These are phyloP conservation scores for Sipunculus nudus DNA, from an alignment of 2,888 invertebrate genomes.

Conservation along the genomic window DNA sequence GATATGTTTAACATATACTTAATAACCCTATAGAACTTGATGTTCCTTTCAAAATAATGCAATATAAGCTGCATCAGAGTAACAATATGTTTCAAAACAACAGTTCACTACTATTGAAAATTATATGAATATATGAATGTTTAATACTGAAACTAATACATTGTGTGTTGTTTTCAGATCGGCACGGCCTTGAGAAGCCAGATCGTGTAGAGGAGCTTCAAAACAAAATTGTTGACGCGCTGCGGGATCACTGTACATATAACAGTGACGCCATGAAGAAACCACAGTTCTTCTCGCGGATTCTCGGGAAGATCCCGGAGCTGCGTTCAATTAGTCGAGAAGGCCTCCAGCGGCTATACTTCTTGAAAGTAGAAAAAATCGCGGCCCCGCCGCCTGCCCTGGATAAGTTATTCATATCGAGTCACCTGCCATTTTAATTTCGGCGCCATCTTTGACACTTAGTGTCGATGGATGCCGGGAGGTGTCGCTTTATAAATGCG, in stretches of 20 bases:
- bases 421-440: constrained; percentile 83
- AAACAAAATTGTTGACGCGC: constrained; percentile 94
- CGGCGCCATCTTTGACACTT: constrained; percentile 2
- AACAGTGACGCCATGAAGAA: constrained; percentile 88
- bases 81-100: no score
- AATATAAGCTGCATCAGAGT: no score
- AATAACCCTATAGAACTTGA: no score
- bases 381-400: constrained; percentile 92
- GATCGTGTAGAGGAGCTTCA: constrained; percentile 93
- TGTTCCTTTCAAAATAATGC: no score
- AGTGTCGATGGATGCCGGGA: not conserved
- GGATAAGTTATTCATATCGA: constrained; percentile 94
- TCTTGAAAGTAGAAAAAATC: constrained; percentile 89
- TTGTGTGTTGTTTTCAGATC: constrained; percentile 79
- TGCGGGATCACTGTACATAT: constrained; percentile 95
- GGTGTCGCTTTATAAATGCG: no score
- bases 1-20: no score
- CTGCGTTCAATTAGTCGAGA: constrained; percentile 91
- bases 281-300: constrained; percentile 91
- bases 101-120: no score
- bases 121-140: no score
- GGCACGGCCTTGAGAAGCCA: constrained; percentile 91
- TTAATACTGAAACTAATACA: no score
- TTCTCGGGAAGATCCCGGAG: constrained; percentile 91
- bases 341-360: constrained; percentile 93